Conservation (phyloP, 2,797 vertebrate species). For the Tachyglossus aculeatus region DNA sequence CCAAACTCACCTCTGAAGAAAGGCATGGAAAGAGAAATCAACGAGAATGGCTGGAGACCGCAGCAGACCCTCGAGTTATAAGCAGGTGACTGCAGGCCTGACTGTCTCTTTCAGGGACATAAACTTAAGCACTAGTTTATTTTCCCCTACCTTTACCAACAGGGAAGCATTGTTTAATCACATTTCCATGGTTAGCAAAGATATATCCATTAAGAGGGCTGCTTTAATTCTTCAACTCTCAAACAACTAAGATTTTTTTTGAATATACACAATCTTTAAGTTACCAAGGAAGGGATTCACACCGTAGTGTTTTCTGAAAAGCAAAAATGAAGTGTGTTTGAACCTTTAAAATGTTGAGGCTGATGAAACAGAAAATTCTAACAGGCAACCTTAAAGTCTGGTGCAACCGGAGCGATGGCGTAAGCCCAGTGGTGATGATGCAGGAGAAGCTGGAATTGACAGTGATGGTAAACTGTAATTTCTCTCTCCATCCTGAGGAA, state of each 20-base stretch:
- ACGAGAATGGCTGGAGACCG: neutral
- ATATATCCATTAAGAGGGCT: constrained; percentile 36
- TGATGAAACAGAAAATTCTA: too few relatives aligned
- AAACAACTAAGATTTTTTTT: constrained; percentile 16
- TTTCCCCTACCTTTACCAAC: constrained; percentile 22
- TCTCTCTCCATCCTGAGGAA: too few relatives aligned
- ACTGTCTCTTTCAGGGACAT: neutral
- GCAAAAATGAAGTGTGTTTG: too few relatives aligned
- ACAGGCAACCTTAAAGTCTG: too few relatives aligned
- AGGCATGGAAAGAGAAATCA: neutral
- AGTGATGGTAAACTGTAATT: too few relatives aligned
- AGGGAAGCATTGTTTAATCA: constrained; percentile 20
- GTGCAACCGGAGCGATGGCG: too few relatives aligned
- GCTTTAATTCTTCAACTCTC: constrained; percentile 17
- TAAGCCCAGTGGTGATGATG: too few relatives aligned
- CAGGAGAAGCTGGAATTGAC: too few relatives aligned
- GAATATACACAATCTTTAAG: too few relatives aligned
- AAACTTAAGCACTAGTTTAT: neutral
- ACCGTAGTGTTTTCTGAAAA: too few relatives aligned
- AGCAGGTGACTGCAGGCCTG: neutral
- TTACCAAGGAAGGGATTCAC: too few relatives aligned
- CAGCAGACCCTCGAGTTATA: neutral
- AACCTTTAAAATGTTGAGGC: too few relatives aligned
- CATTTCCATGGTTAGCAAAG: constrained; percentile 34
- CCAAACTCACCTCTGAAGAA: neutral